Conservation (phyloP, 2,113 vertebrate species). For the Cyanoramphus novaezelandiae region DNA sequence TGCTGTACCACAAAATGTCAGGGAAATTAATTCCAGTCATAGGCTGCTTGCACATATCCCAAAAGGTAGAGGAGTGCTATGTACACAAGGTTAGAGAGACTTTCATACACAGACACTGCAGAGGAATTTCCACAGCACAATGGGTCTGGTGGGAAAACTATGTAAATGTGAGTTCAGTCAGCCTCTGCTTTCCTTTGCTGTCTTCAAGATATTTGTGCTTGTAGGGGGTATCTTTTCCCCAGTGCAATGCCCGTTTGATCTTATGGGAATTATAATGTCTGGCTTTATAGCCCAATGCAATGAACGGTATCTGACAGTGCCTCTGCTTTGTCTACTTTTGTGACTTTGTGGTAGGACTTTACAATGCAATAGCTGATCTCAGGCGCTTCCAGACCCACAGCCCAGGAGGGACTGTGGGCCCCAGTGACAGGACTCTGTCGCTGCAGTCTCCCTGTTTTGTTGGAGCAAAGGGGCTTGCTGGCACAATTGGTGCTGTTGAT, state of each 20-base stretch:
- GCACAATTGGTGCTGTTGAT: background rate
- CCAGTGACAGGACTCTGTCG: fast-evolving
- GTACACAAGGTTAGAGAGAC: constrained; percentile 21
- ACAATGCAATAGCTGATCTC: too few relatives aligned
- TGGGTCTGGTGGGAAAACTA: background rate
- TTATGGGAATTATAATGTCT: background rate
- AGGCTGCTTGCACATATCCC: background rate
- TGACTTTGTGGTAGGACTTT: background rate
- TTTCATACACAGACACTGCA: background rate
- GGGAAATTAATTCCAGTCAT: background rate
- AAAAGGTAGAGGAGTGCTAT: constrained; percentile 28
- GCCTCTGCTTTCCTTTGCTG: background rate
- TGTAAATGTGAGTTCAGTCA: background rate
- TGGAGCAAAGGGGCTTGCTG: background rate
- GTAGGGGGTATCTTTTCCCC: background rate
- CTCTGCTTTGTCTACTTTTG: background rate
- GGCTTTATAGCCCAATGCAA: background rate
- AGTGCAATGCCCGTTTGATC: background rate
- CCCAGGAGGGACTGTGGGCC: background rate
- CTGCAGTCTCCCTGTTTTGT: fast-evolving
- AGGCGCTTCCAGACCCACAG: background rate
- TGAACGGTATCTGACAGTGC: background rate
- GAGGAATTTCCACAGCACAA: background rate
- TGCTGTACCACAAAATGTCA: background rate
- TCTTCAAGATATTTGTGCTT: background rate